Percentiles rank a stretch among this genome's conserved stretches.
phyloP scores from a whole-genome alignment of 2,888 invertebrate species.

The Hydriomena furcata region DNA sequence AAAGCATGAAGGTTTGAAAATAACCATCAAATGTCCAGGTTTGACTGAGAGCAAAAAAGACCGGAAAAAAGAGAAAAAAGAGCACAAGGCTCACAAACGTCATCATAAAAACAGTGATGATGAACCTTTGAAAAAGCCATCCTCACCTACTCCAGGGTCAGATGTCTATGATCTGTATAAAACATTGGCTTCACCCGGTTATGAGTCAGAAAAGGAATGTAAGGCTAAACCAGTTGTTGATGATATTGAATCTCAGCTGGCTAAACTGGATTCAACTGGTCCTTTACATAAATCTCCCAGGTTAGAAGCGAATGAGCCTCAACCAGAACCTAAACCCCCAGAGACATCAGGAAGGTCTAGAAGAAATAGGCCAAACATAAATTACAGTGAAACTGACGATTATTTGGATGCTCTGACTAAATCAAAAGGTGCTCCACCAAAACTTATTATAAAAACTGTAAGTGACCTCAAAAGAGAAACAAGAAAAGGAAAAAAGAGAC shows the following conservation, averaged over 20 bases:
- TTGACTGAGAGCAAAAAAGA: conserved; percentile 70
- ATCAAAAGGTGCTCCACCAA: conserved; percentile 50
- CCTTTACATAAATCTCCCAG: conserved; percentile 56
- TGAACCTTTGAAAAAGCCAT: conserved; percentile 61
- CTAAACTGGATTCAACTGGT: conserved; percentile 62
- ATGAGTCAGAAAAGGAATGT: conserved; percentile 56
- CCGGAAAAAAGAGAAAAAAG: conserved; percentile 78
- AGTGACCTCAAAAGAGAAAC: conserved; percentile 72
- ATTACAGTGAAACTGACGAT: conserved; percentile 84
- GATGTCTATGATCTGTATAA: conserved; percentile 79
- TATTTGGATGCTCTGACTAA: conserved; percentile 74
- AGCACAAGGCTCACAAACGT: conserved; percentile 78
- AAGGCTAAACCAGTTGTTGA: conserved; percentile 53
- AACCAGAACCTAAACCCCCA: conserved; percentile 73
- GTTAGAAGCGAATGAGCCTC: conserved; percentile 64
- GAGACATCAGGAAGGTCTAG: conserved; percentile 71
- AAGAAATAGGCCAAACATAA: conserved; percentile 76
- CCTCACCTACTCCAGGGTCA: conserved; percentile 79
- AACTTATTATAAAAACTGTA: conserved; percentile 65
- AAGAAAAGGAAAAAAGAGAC: conserved; percentile 67
- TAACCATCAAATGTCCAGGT: conserved; percentile 77
- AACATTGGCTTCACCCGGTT: conserved; percentile 76
- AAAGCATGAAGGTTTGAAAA: conserved; percentile 79
- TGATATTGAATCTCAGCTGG: conserved; percentile 68
- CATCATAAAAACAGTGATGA: conserved; percentile 75